Evolutionary conservation across 2,113 vertebrate genomes (phyloP).

Genomic region (Dromaius novaehollandiae): DNA sequence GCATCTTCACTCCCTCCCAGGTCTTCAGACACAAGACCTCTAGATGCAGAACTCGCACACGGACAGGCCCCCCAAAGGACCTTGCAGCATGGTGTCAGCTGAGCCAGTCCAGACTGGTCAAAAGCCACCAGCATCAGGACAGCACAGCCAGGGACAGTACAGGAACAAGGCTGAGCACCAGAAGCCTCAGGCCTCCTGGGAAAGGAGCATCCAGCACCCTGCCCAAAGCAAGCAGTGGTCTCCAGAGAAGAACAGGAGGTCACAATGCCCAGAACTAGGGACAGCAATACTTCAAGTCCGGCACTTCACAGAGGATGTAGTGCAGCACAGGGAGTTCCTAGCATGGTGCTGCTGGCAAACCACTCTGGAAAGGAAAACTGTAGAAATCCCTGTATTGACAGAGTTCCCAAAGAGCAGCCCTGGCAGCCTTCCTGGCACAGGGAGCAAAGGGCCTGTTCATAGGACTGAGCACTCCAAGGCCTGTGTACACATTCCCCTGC

Average conservation of each 20-base stretch:
- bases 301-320: background rate
- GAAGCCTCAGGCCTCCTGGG: background rate
- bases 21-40: fast-evolving
- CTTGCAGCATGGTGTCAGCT: fast-evolving
- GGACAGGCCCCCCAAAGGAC: background rate
- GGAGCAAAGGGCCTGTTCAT: background rate
- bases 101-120: background rate
- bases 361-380: background rate
- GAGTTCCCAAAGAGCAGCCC: background rate
- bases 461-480: background rate
- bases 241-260: background rate
- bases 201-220: background rate
- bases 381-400: background rate
- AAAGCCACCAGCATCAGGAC: background rate
- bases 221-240: background rate
- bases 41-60: background rate
- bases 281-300: background rate
- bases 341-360: background rate
- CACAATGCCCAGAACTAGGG: background rate
- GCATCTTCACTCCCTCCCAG: background rate
- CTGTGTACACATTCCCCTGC: background rate
- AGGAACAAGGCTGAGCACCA: background rate
- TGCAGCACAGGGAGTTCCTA: background rate
- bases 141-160: background rate
- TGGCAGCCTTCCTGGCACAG: background rate